Conservation (phyloP, 1,140 invertebrate species). For the Drosophila rhopaloa region DNA sequence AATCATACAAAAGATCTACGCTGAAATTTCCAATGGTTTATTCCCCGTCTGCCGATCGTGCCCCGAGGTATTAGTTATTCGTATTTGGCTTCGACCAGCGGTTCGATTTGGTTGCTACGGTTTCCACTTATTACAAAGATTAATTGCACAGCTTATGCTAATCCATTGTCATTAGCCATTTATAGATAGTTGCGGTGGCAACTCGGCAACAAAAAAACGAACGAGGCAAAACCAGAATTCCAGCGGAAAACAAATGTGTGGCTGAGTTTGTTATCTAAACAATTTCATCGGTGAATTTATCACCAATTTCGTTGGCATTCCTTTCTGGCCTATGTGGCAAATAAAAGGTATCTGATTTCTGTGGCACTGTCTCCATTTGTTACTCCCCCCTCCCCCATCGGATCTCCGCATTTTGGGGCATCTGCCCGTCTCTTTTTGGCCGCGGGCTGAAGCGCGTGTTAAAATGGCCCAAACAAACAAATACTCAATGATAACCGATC, state of each 20-base stretch:
- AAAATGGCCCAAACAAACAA: slow-evolving; percentile 72
- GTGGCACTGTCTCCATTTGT: slow-evolving; percentile 31
- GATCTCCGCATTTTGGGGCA: slow-evolving; percentile 26
- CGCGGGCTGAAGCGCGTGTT: slow-evolving; percentile 65
- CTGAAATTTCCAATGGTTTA: slow-evolving; percentile 76
- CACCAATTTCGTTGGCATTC: slow-evolving; percentile 60
- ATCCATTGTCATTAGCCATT: slow-evolving; percentile 80
- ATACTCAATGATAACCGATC: slow-evolving; percentile 68
- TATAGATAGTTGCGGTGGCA: slow-evolving; percentile 72
- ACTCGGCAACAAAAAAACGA: slow-evolving; percentile 26
- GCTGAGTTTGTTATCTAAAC: slow-evolving; percentile 51
- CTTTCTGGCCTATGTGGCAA: slow-evolving; percentile 47
- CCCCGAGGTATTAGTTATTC: slow-evolving; percentile 33
- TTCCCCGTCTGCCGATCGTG: slow-evolving; percentile 18
- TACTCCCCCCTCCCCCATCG: neutral
- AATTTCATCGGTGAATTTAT: slow-evolving; percentile 67
- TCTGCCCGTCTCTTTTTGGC: slow-evolving; percentile 29
- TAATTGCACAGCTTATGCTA: slow-evolving; percentile 79
- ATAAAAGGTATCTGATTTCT: slow-evolving; percentile 68
- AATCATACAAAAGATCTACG: slow-evolving; percentile 72
- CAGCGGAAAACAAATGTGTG: slow-evolving; percentile 9
- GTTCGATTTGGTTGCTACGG: slow-evolving; percentile 46
- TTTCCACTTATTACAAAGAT: slow-evolving; percentile 80
- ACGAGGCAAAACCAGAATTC: slow-evolving; percentile 23
- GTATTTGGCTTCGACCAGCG: slow-evolving; percentile 45